Base-by-base conservation (phyloP, 1,140 invertebrate species). In the Diorhabda sublineata region DNA sequence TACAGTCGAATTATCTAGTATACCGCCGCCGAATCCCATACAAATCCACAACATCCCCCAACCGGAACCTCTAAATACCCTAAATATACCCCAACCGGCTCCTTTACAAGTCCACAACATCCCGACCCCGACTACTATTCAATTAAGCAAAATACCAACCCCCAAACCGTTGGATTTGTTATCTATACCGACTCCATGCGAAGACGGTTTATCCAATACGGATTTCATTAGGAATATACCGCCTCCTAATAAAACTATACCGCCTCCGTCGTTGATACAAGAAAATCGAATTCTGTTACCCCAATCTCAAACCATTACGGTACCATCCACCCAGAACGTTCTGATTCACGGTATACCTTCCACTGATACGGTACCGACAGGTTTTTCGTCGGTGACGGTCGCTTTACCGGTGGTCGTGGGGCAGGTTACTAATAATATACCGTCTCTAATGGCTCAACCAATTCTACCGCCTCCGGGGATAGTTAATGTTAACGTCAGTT, bases 101-200 rank as follows among this genome's bases (percentile, higher is more conserved):
- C 83, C 83, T 60, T 72, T 86, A 42, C 83, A 83, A 66, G 82
- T 84, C 5, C 83, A 84, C 8, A 84, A 82, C 73, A 83, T 86
- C 64, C 83, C 83, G 58, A 83, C 84, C 0, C 83, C 85, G 3
- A 81, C 77, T 45, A 75, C 80, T 3, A 71, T 81, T 44, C 78
- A 80, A 67, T 71, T 82, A 42, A 79, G 79, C 58, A 77, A 79
- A 70, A 81, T 82, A 42, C 81, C 79, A n/a, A 79, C 77, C 57
- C 80, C 79, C 5, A 80, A 81, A 69, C 81, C 80, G 8, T 65
- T 82, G 7, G 77, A 79, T 69, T 64, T 81, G 42, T 70, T 79
- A 61, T 72, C 74, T 62, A 81, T 82, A 42, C 81, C 80, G n/a
- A 75, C 79, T 11, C 80, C 80, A 3, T 72, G 52, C 62, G 77